Evolutionary conservation across 2,113 vertebrate genomes (phyloP), one percentile per base, ranked within the genome.

Genomic region (Asarcornis scutulata): DNA sequence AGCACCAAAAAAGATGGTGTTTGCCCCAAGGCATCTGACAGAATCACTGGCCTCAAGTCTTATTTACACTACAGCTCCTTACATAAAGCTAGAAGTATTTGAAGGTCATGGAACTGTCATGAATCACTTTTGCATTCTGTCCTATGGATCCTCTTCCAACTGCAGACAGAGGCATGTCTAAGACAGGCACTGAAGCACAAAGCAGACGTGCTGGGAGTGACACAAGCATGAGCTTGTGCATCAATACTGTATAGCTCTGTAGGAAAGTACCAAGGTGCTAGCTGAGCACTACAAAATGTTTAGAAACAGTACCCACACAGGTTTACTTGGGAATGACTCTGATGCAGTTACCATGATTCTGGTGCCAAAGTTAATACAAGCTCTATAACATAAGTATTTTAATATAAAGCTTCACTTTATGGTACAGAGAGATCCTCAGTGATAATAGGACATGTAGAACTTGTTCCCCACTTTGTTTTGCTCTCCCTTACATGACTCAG

Each of bases 61-160:
- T 89, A 62, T 91, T 97, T 95, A 91, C 60, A 81, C 10, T 68
- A 53, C 48, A 64, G 74, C 32, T 79, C 38, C 62, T 95, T 79
- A 82, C 74, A 58, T 91, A 60, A 89, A 38, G 17, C 68, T 68
- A 67, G 71, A 91, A 91, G 53, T 34, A 93, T 86, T 72, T 44
- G 72, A 66, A 84, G 60, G 58, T 82, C 66, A 81, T 53, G 56
- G 53, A 55, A 34, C 18, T 32, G 64, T 13, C 74, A n/a, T 60
- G 60, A 83, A 67, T 78, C 77, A 74, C 44, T 74, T 29, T 17
- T 84, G 58, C 60, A 38, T 44, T 75, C 73, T 91, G 72, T 17
- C 11, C 1, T 13, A 34, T 48, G 8, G 27, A 52, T 78, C 46
- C n/a, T 72, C n/a, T 71, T 89, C 60, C 74, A 73, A 53, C 60